Conservation (phyloP, 2,888 invertebrate genomes). For the Watsonalla binaria region DNA sequence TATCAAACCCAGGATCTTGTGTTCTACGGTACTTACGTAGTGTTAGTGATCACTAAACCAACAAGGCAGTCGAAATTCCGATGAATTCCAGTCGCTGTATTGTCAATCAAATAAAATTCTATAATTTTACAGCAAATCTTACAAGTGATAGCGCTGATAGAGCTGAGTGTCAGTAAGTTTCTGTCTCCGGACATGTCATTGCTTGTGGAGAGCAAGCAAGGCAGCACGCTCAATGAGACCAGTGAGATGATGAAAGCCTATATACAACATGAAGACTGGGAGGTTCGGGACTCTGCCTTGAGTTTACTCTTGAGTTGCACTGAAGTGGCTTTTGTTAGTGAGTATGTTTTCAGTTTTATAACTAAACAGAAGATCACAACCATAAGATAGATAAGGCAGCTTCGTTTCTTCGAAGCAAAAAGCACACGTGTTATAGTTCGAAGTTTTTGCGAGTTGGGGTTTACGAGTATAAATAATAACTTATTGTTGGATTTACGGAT, state of each 20-base stretch:
- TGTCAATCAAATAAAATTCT: background rate
- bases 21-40: too few relatives aligned
- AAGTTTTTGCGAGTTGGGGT: too few relatives aligned
- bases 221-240: constrained; percentile 78
- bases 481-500: too few relatives aligned
- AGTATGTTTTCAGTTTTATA: constrained; percentile 30
- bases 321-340: constrained; percentile 81
- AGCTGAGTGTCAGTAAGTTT: constrained; percentile 82
- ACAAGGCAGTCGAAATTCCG: background rate
- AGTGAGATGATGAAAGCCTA: constrained; percentile 80
- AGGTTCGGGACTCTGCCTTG: constrained; percentile 83
- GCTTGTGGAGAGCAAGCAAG: constrained; percentile 80
- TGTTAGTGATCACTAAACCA: too few relatives aligned
- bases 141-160: constrained; percentile 81
- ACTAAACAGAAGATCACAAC: too few relatives aligned
- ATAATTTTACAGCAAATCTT: constrained; percentile 75
- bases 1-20: too few relatives aligned
- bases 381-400: too few relatives aligned
- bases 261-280: constrained; percentile 83
- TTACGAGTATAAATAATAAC: too few relatives aligned
- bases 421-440: too few relatives aligned
- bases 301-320: constrained; percentile 82
- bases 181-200: constrained; percentile 84
- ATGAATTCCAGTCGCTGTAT: too few relatives aligned
- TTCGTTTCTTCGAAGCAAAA: too few relatives aligned